These are phyloP conservation scores for Anoplopoma fimbria DNA, from an alignment of 2,113 vertebrate species.

Conservation along the genomic window DNA sequence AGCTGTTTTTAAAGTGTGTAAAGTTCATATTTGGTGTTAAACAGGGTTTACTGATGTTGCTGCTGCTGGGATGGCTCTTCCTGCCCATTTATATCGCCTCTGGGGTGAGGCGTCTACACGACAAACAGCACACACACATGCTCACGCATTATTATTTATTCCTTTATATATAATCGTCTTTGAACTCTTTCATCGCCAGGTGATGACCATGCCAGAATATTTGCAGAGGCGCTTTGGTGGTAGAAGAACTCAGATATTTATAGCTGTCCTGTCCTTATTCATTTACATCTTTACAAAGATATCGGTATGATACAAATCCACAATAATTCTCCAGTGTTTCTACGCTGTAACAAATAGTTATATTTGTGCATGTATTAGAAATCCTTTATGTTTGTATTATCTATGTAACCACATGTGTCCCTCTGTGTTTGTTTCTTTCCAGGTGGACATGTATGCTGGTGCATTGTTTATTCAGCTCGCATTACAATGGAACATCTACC, in stretches of 20 bases:
- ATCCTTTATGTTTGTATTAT: neutral
- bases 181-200: slow-evolving; percentile 77
- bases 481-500: slow-evolving; percentile 92
- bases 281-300: slow-evolving; percentile 99
- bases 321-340: neutral
- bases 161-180: neutral
- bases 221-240: slow-evolving; percentile 90
- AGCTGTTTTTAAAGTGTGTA: neutral
- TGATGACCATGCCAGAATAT: slow-evolving; percentile 98
- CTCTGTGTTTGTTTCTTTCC: neutral
- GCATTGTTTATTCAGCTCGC: slow-evolving; percentile 97
- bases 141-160: neutral
- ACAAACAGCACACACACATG: neutral
- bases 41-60: slow-evolving; percentile 92
- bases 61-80: slow-evolving; percentile 95
- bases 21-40: slow-evolving; percentile 5
- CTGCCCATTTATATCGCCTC: slow-evolving; percentile 95
- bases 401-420: neutral
- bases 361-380: neutral
- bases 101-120: slow-evolving; percentile 84
- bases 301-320: slow-evolving; percentile 85
- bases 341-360: neutral
- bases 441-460: slow-evolving; percentile 98
- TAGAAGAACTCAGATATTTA: slow-evolving; percentile 90
- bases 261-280: slow-evolving; percentile 92